phyloP scores from a whole-genome alignment of 92 coral and sea anemone species.

The Heliopora coerulea region DNA sequence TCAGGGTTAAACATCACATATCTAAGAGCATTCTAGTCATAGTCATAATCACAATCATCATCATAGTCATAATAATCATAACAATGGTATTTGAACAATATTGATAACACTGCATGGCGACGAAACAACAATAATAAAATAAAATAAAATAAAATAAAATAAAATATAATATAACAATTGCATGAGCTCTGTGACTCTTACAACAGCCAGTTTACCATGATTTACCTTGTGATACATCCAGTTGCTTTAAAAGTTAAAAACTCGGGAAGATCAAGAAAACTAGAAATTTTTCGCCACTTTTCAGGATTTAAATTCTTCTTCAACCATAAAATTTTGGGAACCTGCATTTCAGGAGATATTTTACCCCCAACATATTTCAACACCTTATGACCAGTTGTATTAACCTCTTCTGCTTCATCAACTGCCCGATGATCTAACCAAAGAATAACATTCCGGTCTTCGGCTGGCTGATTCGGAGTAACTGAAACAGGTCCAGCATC shows the following conservation, averaged over 20 bases:
- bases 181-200: no score
- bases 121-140: no score
- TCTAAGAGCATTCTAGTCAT: no score
- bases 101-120: no score
- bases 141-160: no score
- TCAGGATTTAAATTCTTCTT: slow-evolving; percentile 62
- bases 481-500: slow-evolving; percentile 64
- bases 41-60: no score
- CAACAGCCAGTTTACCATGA: no score
- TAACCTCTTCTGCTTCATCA: slow-evolving; percentile 73
- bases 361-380: slow-evolving; percentile 84
- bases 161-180: no score
- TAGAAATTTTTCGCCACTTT: slow-evolving; percentile 63
- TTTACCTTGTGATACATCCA: slow-evolving; percentile 63
- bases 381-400: slow-evolving; percentile 65
- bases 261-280: slow-evolving; percentile 88
- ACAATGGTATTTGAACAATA: no score
- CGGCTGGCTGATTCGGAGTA: slow-evolving; percentile 59
- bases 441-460: slow-evolving; percentile 72
- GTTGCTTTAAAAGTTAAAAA: slow-evolving; percentile 82
- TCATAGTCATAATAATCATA: no score
- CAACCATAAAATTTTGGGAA: slow-evolving; percentile 86
- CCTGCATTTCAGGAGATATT: slow-evolving; percentile 95
- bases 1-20: no score
- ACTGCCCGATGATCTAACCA: slow-evolving; percentile 95